phyloP scores from a whole-genome alignment of 2,113 vertebrate species.

The Podilymbus podiceps region DNA sequence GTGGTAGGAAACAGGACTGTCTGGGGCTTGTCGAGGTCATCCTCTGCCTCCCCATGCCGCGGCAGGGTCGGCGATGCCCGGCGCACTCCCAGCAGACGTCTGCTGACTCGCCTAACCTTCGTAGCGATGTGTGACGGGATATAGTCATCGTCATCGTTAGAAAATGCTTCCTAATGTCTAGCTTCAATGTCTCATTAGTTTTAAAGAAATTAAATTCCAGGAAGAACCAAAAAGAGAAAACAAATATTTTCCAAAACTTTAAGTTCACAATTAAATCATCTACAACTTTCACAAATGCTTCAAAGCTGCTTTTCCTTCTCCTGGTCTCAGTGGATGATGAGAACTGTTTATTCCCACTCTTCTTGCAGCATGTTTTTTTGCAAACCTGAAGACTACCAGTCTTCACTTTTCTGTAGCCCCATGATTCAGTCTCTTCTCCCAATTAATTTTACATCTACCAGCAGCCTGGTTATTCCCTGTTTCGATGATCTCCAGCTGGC shows the following conservation, averaged over 20 bases:
- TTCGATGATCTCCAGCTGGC: not conserved
- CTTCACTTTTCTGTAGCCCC: not conserved
- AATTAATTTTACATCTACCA: not conserved
- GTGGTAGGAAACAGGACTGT: not conserved
- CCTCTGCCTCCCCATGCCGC: not conserved
- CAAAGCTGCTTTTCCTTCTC: not conserved
- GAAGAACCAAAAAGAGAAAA: not conserved
- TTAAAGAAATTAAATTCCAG: not conserved
- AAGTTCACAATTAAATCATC: not conserved
- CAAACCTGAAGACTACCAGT: not conserved
- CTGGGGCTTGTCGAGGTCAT: not conserved
- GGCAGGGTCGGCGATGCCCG: not conserved
- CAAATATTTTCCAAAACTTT: not conserved
- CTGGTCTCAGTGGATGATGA: not conserved
- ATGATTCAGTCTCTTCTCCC: not conserved
- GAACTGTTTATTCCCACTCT: not conserved
- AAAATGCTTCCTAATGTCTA: not conserved
- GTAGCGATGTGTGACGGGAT: not conserved
- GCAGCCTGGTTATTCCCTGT: not conserved
- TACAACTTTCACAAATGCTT: not conserved
- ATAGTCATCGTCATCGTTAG: not conserved
- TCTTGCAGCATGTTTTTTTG: not conserved
- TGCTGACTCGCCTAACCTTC: not conserved
- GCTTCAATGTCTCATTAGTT: conserved; percentile 23
- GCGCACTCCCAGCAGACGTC: not conserved